A percentile compares a stretch with the other conserved stretches of the same genome.
Evolutionary conservation across 2,797 vertebrate genomes (phyloP).

Genomic region (Catostomus latipinnis): DNA sequence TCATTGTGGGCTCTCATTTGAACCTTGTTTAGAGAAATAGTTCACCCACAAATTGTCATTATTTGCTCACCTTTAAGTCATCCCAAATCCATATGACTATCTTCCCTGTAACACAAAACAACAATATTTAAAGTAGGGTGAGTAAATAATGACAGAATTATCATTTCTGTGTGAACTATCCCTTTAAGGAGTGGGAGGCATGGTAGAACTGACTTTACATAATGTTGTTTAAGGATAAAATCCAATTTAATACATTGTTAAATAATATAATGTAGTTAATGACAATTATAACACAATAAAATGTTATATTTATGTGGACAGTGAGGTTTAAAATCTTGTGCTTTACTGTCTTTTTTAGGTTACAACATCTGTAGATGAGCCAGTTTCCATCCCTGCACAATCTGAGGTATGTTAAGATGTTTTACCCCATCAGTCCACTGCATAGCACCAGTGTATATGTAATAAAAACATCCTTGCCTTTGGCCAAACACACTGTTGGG

Average conservation of each 20-base stretch:
- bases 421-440: neutral
- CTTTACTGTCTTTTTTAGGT: conserved; percentile 8
- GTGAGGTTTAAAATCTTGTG: neutral
- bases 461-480: conserved; percentile 6
- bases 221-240: neutral
- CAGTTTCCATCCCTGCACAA: conserved; percentile 5
- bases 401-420: conserved; percentile 21
- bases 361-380: conserved; percentile 17
- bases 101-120: too few relatives aligned
- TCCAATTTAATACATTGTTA: too few relatives aligned
- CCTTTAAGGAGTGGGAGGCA: too few relatives aligned
- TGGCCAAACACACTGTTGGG: neutral
- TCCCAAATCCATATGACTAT: too few relatives aligned
- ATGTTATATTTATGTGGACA: neutral
- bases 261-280: too few relatives aligned
- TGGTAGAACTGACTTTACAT: neutral
- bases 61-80: too few relatives aligned
- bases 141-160: too few relatives aligned
- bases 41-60: too few relatives aligned
- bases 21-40: too few relatives aligned
- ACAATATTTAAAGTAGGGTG: too few relatives aligned
- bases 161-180: too few relatives aligned
- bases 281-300: neutral
- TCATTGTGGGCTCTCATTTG: too few relatives aligned
- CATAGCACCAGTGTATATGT: neutral